phyloP scores from a whole-genome alignment of 2,888 invertebrate species.

The Lasioglossum leucozonium region DNA sequence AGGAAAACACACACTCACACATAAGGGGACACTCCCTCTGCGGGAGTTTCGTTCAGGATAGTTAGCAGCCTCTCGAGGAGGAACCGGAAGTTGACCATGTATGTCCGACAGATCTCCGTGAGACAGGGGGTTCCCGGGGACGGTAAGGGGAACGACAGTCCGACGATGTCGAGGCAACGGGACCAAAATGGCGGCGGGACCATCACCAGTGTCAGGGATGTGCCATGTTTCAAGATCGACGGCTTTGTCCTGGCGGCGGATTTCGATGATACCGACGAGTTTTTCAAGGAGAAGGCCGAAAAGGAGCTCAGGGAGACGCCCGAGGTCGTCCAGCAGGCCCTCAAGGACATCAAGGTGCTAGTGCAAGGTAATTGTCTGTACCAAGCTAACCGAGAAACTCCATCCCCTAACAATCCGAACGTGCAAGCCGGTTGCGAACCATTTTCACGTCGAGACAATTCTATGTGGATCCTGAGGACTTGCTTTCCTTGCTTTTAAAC shows the following conservation, averaged over 20 bases:
- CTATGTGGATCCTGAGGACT: not conserved
- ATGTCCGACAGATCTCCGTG: conserved; percentile 38
- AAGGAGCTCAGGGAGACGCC: conserved; percentile 90
- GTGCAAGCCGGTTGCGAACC: not conserved
- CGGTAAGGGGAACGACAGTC: not conserved
- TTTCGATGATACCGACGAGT: conserved; percentile 86
- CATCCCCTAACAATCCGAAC: not conserved
- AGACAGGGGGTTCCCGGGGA: not conserved
- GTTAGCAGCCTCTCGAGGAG: not conserved
- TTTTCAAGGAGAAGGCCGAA: conserved; percentile 87
- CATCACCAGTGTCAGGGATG: conserved; percentile 70
- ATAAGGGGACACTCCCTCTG: not conserved
- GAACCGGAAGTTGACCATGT: conserved; percentile 28
- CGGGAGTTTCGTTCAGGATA: not conserved
- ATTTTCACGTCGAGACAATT: not conserved
- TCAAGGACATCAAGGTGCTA: conserved; percentile 86
- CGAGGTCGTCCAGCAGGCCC: conserved; percentile 87
- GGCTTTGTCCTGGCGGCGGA: conserved; percentile 87
- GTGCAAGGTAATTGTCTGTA: conserved; percentile 55
- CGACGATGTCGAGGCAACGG: conserved; percentile 30
- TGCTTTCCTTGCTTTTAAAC: no score
- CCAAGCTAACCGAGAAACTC: not conserved
- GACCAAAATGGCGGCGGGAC: conserved; percentile 38
- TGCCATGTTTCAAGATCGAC: conserved; percentile 85
- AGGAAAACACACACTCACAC: not conserved